Evolutionary conservation across 2,797 vertebrate genomes (phyloP).

Genomic region (Neoniphon sammara): DNA sequence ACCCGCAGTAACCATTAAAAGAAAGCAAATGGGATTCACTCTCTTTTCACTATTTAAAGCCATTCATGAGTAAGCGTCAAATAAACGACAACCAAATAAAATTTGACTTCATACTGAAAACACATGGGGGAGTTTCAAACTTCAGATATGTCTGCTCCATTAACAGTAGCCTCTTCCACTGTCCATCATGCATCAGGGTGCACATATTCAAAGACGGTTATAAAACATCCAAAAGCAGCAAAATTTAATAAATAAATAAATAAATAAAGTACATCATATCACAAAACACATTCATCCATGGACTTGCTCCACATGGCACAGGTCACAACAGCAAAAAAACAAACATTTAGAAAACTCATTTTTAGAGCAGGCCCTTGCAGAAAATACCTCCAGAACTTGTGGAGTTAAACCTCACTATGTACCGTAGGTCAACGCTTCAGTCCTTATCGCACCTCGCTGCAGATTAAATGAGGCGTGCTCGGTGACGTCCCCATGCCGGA

Average conservation of each 20-base stretch:
- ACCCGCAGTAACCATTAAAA: conserved; percentile 44
- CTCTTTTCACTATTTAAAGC: conserved; percentile 36
- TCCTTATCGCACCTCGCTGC: conserved; percentile 27
- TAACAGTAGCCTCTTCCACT: conserved; percentile 32
- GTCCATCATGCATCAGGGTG: conserved; percentile 69
- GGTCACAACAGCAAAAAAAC: conserved; percentile 67
- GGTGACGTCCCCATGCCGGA: conserved; percentile 41
- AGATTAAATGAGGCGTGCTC: conserved; percentile 15
- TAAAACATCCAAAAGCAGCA: conserved; percentile 70
- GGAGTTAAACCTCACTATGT: conserved; percentile 59
- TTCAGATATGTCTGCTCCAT: conserved; percentile 65
- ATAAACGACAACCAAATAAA: conserved; percentile 40
- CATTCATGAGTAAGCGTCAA: conserved; percentile 33
- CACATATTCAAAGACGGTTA: conserved; percentile 55
- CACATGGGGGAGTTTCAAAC: conserved; percentile 28
- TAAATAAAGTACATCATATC: conserved; percentile 73
- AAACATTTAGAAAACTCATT: conserved; percentile 55
- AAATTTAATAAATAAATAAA: conserved; percentile 52
- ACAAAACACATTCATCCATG: conserved; percentile 73
- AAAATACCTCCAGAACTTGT: conserved; percentile 65
- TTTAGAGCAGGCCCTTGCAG: conserved; percentile 45
- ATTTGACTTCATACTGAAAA: conserved; percentile 42
- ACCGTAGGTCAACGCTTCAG: conserved; percentile 38
- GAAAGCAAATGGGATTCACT: conserved; percentile 36
- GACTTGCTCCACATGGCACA: conserved; percentile 59